Evolutionary conservation across 2,888 invertebrate species (phyloP).

Genomic region (Lepidochitona cinerea): DNA sequence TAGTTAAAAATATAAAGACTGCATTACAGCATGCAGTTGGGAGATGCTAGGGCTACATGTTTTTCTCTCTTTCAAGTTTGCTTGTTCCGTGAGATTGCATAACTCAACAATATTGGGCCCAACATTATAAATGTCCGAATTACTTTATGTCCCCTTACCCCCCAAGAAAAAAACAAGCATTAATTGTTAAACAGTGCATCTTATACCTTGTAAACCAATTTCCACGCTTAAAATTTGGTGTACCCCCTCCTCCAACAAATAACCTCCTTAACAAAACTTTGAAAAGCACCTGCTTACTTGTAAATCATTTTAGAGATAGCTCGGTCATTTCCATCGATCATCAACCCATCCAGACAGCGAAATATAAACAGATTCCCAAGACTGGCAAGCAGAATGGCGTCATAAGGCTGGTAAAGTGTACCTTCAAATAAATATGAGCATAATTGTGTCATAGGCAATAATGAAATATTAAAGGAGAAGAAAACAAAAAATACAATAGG

Average conservation of each 20-base stretch:
- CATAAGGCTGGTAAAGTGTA: constrained; percentile 70
- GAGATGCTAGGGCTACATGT: not conserved
- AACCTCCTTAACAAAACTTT: no score
- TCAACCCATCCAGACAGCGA: constrained; percentile 72
- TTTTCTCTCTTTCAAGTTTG: not conserved
- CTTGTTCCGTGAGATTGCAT: not conserved
- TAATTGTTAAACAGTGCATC: no score
- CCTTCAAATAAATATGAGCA: constrained; percentile 66
- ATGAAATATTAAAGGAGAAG: no score
- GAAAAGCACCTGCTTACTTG: constrained; percentile 69
- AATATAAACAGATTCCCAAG: constrained; percentile 73
- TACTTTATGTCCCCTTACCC: not conserved
- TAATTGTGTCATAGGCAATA: no score
- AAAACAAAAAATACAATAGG: no score
- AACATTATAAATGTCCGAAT: not conserved
- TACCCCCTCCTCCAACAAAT: no score
- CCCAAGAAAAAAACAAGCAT: not conserved
- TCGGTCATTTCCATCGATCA: constrained; percentile 73
- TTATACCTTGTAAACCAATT: no score
- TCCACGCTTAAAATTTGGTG: no score
- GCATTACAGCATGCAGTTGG: no score
- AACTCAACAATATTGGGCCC: not conserved
- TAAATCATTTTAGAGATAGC: constrained; percentile 71
- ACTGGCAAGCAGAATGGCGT: constrained; percentile 73
- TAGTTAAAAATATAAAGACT: no score